Conservation (phyloP, 2,888 invertebrate species). For the Sisyra terminalis region DNA sequence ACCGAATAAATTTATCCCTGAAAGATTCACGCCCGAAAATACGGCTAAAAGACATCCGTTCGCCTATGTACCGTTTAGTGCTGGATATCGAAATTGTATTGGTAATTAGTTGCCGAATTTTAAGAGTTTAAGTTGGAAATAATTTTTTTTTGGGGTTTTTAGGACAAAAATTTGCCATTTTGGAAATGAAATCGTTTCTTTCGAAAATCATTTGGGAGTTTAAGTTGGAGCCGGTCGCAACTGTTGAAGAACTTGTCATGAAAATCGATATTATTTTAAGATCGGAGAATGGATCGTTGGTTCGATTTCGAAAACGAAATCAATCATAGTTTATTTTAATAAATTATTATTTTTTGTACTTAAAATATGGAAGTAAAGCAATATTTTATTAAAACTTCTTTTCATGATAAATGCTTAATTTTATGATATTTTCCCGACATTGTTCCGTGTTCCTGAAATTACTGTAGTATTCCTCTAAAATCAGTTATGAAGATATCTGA, state of each 20-base stretch:
- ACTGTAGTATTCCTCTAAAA: too few species aligned
- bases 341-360: too few species aligned
- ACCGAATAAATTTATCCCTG: conserved; percentile 49
- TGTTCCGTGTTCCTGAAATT: too few species aligned
- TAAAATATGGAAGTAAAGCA: too few species aligned
- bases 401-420: too few species aligned
- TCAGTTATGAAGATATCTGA: too few species aligned
- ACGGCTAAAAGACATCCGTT: conserved; percentile 37
- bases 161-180: conserved; percentile 51
- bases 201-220: conserved; percentile 35
- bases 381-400: too few species aligned
- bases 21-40: conserved; percentile 48
- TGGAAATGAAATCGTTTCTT: conserved; percentile 41
- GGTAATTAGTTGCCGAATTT: conserved; percentile 18
- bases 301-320: conserved; percentile 16
- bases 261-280: conserved; percentile 32
- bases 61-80: conserved; percentile 29
- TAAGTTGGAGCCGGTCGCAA: conserved; percentile 30
- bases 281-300: conserved; percentile 25
- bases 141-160: conserved; percentile 22
- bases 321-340: background rate
- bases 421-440: too few species aligned
- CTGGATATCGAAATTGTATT: conserved; percentile 21
- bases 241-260: conserved; percentile 19
- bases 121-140: conserved; percentile 30